Base-by-base conservation (phyloP, 2,797 vertebrate genomes). In the Siniperca undulata region DNA sequence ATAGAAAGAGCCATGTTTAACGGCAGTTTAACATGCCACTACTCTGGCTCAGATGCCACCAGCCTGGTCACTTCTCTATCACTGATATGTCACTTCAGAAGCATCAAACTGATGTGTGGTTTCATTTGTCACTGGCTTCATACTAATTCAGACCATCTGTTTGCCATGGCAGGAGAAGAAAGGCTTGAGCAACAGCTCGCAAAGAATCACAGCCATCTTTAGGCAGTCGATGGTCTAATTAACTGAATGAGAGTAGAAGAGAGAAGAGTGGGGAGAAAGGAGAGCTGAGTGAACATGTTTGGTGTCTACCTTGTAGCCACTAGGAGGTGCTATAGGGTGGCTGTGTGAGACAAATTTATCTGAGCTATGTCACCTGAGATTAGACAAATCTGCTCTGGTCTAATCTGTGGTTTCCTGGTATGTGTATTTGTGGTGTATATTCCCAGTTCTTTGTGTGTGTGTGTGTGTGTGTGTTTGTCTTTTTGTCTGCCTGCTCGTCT, bases 351-450 rank as follows among this genome's bases (percentile, higher is more conserved):
- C 2, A 27, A 85, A 78, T 89, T 89, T 89, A 89, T 89, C 80
- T 84, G 70, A 70, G 75, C 93, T 94, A 91, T 92, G 94, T 95
- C 94, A 95, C 92, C 92, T 94, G 92, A 91, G 94, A 95, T 95
- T 95, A 95, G 88, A 87, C 82, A 91, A 94, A 94, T 95, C 92
- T 94, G 85, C 74, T 88, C 85, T 80, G 86, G 76, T 90, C 79
- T 94, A 95, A 95, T 94, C 94, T 94, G 85, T 85, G 80, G 89
- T 64, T 91, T 91, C 83, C 86, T 88, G 88, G 68, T 73, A 85
- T 81, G 78, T 85, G 66, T 78, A 38, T 89, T 73, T 88, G 77
- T 77, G 85, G 82, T 84, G 80, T 82, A 70, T 84, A 77, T 84
- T 80, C 64, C 65, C 36, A 24, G 30, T 59, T 85, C 19, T 85